Base-by-base conservation (phyloP, 2,113 vertebrate genomes). In the Rhadina sibilatrix region DNA sequence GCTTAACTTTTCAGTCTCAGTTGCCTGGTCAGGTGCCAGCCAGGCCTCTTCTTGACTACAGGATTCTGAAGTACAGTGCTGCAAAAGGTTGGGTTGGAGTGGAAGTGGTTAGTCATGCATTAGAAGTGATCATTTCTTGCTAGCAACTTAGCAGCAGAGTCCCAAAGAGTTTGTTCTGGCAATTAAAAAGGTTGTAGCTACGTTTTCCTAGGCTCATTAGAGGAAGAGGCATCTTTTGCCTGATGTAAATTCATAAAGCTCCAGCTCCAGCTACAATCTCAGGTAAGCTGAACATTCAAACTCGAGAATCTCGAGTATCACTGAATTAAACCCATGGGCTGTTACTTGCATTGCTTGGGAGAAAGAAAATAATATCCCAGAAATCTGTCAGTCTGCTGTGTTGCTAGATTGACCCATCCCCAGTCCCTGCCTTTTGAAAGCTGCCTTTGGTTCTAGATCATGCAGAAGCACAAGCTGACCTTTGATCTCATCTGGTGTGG, bases 201-300 rank as follows among this genome's bases (percentile, higher is more conserved):
- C 0, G 0, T 24, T 80, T 82, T 52, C 25, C 25, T 5, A 5
- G 22, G 30, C 56, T 89, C 9, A 2, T 57, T 54, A 57, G 37
- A 61, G 71, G 40, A 83, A 72, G 50, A 37, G 49, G 21, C 13
- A 9, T 7, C 19, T 40, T 94, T 83, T 72, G 10, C 46, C 14
- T 77, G 46, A 33, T 49, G 24, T 57, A 72, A 61, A 46, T 30
- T 68, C 35, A 21, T 44, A 35, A 71, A 85, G 5, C 5, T 68
- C 4, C 75, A 23, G 42, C 52, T 68, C 28, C 2, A 80, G 27
- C 38, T 83, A 4, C 2, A 6, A 9, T 52, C 42, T 94, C 54
- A 69, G 20, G 21, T 31, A 52, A 65, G 12, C 20, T 87, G 87
- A 53, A 46, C 30, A 54, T 33, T 74, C 24, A 70, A 28, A 64